phyloP scores from a whole-genome alignment of 2,888 invertebrate genomes.

The Lasioglossum oenotherae region DNA sequence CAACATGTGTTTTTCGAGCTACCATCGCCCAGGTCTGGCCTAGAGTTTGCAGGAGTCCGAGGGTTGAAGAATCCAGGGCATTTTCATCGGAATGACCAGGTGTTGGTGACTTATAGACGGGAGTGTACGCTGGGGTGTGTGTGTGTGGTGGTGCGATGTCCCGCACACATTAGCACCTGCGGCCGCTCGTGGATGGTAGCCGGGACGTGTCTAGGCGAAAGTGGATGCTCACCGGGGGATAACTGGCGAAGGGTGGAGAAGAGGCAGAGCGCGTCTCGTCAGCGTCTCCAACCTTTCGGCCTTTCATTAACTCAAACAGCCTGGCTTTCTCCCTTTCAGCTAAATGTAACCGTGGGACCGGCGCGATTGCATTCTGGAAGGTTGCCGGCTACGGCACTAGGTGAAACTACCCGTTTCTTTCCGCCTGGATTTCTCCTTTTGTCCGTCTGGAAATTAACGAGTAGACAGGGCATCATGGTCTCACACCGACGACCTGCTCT shows the following conservation, averaged over 20 bases:
- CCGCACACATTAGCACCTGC: conserved; percentile 33
- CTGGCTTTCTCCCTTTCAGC: conserved; percentile 45
- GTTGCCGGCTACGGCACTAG: conserved; percentile 60
- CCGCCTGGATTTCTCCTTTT: conserved; percentile 52
- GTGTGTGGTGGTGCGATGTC: conserved; percentile 5
- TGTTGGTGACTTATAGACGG: not conserved
- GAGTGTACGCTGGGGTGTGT: not conserved
- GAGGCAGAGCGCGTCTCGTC: conserved; percentile 61
- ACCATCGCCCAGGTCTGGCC: no score
- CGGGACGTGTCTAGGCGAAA: conserved; percentile 47
- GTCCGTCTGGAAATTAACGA: conserved; percentile 62
- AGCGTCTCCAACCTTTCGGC: conserved; percentile 69
- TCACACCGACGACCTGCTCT: conserved; percentile 19
- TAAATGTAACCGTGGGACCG: conserved; percentile 72
- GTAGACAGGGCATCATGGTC: conserved; percentile 67
- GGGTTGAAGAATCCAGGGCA: not conserved
- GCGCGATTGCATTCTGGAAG: conserved; percentile 76
- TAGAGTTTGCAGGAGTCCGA: no score
- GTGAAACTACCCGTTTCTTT: conserved; percentile 57
- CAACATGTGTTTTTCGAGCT: no score
- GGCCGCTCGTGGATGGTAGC: not conserved
- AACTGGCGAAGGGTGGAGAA: conserved; percentile 37
- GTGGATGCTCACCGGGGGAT: conserved; percentile 41
- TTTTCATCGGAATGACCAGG: not conserved
- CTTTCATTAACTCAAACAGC: conserved; percentile 77